phyloP scores from a whole-genome alignment of 2,888 invertebrate genomes.

The Capitulum mitella region DNA sequence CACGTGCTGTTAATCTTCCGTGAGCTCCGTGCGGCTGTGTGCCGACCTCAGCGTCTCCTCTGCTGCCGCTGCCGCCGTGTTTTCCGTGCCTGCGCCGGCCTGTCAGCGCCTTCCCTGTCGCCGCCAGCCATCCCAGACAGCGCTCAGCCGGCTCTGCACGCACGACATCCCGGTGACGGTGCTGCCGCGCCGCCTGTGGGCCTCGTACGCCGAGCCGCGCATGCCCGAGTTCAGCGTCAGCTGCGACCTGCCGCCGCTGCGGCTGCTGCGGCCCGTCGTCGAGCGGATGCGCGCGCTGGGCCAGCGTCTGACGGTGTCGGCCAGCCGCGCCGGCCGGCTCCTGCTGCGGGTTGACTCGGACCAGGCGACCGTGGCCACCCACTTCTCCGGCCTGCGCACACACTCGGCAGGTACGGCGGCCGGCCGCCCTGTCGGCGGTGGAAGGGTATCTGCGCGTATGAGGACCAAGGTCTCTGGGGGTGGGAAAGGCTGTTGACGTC shows the following conservation, averaged over 20 bases:
- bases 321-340: slow-evolving; percentile 62
- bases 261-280: slow-evolving; percentile 65
- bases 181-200: slow-evolving; percentile 66
- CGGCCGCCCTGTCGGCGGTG: background rate
- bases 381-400: slow-evolving; percentile 3
- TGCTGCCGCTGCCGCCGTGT: too few species aligned
- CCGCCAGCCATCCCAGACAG: slow-evolving; percentile 52
- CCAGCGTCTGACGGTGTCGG: slow-evolving; percentile 61
- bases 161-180: slow-evolving; percentile 77
- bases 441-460: too few species aligned
- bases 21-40: too few species aligned
- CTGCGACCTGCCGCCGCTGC: slow-evolving; percentile 61
- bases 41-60: too few species aligned
- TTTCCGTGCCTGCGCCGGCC: too few species aligned
- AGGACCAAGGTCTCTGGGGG: too few species aligned
- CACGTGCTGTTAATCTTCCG: too few species aligned
- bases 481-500: too few species aligned
- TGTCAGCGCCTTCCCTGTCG: too few species aligned
- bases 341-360: slow-evolving; percentile 40
- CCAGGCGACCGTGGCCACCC: slow-evolving; percentile 2
- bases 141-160: slow-evolving; percentile 61
- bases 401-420: background rate
- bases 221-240: slow-evolving; percentile 68
- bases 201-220: slow-evolving; percentile 63
- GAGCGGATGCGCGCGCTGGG: slow-evolving; percentile 77